A percentile compares a stretch with the other conserved stretches of the same genome.
phyloP scores from a whole-genome alignment of 2,113 vertebrate genomes.

The Monopterus albus region DNA sequence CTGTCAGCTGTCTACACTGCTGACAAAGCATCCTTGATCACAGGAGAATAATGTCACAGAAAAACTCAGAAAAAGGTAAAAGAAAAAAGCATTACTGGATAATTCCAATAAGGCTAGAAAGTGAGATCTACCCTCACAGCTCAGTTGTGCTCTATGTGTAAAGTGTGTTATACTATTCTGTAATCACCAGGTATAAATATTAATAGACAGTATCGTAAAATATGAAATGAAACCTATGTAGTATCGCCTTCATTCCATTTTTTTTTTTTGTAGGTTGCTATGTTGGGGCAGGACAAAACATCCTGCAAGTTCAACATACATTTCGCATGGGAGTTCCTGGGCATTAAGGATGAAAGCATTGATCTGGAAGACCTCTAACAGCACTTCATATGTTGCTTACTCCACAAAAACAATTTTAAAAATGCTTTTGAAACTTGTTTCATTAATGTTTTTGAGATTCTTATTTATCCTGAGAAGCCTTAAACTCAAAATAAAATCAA shows the following conservation, averaged over 20 bases:
- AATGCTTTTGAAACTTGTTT: not conserved
- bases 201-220: not conserved
- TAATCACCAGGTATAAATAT: not conserved
- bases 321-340: constrained; percentile 21
- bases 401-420: not conserved
- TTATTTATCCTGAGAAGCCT: constrained; percentile 8
- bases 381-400: not conserved
- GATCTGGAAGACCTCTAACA: constrained; percentile 18
- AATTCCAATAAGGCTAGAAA: constrained; percentile 12
- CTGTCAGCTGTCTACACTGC: constrained; percentile 64
- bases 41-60: constrained; percentile 28
- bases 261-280: not conserved
- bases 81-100: not conserved
- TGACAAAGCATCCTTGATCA: constrained; percentile 68
- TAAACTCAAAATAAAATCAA: not conserved
- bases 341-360: constrained; percentile 53
- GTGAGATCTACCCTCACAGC: not conserved
- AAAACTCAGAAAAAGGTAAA: constrained; percentile 1
- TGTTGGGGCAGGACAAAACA: not conserved
- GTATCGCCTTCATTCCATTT: not conserved
- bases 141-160: not conserved
- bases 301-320: constrained; percentile 8
- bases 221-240: not conserved
- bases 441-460: not conserved
- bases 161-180: not conserved